Percentiles rank a stretch among this genome's conserved stretches.
These are phyloP conservation scores for Heliconius cydno DNA, from an alignment of 2,888 invertebrate genomes.

Conservation along the genomic window DNA sequence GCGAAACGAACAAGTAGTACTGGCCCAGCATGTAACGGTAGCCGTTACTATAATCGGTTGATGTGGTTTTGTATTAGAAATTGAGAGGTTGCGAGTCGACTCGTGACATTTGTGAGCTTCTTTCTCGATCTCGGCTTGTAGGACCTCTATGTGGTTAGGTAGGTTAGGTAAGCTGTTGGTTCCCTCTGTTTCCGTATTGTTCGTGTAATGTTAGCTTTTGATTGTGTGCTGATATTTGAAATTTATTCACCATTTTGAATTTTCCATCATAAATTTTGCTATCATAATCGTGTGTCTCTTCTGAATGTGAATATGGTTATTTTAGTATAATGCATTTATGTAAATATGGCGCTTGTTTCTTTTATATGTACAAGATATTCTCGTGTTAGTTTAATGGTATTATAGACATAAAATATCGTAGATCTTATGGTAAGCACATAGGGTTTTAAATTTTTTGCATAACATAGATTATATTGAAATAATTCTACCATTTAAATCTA, in stretches of 20 bases:
- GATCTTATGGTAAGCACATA: background rate
- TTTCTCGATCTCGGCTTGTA: conserved; percentile 53
- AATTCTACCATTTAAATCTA: no score
- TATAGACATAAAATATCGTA: background rate
- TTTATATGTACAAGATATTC: background rate
- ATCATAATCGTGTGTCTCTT: conserved; percentile 33
- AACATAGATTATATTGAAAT: background rate
- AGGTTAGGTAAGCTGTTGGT: conserved; percentile 38
- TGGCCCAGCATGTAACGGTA: conserved; percentile 71
- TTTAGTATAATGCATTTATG: background rate
- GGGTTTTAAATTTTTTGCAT: background rate
- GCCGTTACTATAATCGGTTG: conserved; percentile 73
- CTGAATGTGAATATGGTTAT: conserved; percentile 26
- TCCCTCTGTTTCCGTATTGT: conserved; percentile 38
- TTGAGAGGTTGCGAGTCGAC: conserved; percentile 73
- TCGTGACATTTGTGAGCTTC: conserved; percentile 74
- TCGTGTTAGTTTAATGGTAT: background rate
- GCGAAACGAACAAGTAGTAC: conserved; percentile 54
- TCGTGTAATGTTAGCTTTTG: conserved; percentile 34
- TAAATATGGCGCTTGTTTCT: background rate
- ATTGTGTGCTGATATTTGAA: conserved; percentile 38
- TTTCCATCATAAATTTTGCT: conserved; percentile 44
- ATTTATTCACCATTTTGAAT: conserved; percentile 40
- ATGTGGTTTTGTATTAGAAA: conserved; percentile 78
- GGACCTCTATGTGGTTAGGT: conserved; percentile 42